These are phyloP conservation scores for Brachyrhaphis roseni DNA, from an alignment of 2,797 vertebrate genomes.

Conservation along the genomic window DNA sequence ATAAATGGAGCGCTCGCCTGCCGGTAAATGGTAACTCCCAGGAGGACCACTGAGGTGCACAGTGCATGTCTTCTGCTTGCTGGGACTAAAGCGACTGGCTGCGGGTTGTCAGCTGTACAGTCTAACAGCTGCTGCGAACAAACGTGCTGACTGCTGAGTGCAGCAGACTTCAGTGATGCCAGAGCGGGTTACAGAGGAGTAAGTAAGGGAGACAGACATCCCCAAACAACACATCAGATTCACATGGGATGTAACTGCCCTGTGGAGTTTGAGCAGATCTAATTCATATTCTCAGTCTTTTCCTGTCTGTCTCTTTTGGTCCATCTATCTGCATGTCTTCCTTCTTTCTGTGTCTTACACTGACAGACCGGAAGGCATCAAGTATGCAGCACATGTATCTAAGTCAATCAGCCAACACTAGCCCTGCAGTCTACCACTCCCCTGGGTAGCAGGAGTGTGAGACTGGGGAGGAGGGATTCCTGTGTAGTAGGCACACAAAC, in stretches of 20 bases:
- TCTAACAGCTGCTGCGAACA: slow-evolving; percentile 61
- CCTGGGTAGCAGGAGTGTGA: slow-evolving; percentile 64
- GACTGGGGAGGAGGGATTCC: slow-evolving; percentile 66
- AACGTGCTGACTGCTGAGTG: slow-evolving; percentile 67
- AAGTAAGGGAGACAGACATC: slow-evolving; percentile 47
- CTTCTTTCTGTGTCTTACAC: slow-evolving; percentile 22
- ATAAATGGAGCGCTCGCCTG: slow-evolving; percentile 46
- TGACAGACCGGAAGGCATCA: slow-evolving; percentile 68
- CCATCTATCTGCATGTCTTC: slow-evolving; percentile 29
- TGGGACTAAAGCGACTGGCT: slow-evolving; percentile 65
- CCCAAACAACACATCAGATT: slow-evolving; percentile 51
- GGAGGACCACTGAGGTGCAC: slow-evolving; percentile 62
- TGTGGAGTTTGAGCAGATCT: slow-evolving; percentile 29
- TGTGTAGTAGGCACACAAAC: slow-evolving; percentile 66
- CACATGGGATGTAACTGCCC: slow-evolving; percentile 18
- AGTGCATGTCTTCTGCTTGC: slow-evolving; percentile 62
- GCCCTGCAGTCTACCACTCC: slow-evolving; percentile 68
- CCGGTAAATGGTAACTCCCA: slow-evolving; percentile 62
- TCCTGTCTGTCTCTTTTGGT: slow-evolving; percentile 33
- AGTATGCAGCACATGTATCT: slow-evolving; percentile 76
- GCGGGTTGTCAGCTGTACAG: slow-evolving; percentile 64
- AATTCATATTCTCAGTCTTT: slow-evolving; percentile 7
- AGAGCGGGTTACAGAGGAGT: slow-evolving; percentile 70
- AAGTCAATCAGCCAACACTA: slow-evolving; percentile 77
- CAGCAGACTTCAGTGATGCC: slow-evolving; percentile 66